These are phyloP conservation scores for Odontomachus brunneus DNA, from an alignment of 1,140 invertebrate genomes.

Conservation along the genomic window DNA sequence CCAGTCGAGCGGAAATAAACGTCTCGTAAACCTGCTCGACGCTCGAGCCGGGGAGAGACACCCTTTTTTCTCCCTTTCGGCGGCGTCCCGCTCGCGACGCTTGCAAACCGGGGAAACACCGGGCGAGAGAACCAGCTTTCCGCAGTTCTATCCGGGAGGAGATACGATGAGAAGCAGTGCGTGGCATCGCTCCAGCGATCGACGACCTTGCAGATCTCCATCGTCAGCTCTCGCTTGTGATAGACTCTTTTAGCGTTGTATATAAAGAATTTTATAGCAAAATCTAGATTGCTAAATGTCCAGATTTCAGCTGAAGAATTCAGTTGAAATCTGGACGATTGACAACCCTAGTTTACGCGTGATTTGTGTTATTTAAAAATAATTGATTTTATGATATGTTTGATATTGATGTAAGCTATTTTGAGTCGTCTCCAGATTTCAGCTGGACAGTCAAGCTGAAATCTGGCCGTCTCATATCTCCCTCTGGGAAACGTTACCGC, in stretches of 20 bases:
- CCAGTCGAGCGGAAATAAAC: conserved; percentile 76
- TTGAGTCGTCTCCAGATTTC: no score
- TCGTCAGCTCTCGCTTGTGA: conserved; percentile 9
- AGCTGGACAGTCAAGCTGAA: no score
- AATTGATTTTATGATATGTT: no score
- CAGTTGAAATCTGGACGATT: no score
- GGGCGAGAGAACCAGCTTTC: conserved; percentile 57
- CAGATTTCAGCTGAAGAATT: no score
- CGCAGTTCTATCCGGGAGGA: conserved; percentile 30
- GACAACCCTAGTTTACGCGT: no score
- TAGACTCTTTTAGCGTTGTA: not conserved
- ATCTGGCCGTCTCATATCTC: no score
- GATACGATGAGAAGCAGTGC: conserved; percentile 16
- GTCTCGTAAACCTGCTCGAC: conserved; percentile 76
- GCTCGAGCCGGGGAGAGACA: conserved; percentile 36
- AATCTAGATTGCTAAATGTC: no score
- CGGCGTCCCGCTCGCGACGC: not conserved
- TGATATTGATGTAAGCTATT: no score
- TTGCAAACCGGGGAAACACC: conserved; percentile 42
- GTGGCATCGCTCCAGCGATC: not conserved
- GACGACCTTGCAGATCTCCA: not conserved
- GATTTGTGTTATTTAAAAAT: no score
- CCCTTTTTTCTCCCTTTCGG: not conserved
- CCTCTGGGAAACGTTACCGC: not conserved
- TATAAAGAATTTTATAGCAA: no score